Percentiles rank a stretch among this genome's conserved stretches.
Conservation (phyloP, 2,113 vertebrate species). For the Herpailurus yagouaroundi region DNA sequence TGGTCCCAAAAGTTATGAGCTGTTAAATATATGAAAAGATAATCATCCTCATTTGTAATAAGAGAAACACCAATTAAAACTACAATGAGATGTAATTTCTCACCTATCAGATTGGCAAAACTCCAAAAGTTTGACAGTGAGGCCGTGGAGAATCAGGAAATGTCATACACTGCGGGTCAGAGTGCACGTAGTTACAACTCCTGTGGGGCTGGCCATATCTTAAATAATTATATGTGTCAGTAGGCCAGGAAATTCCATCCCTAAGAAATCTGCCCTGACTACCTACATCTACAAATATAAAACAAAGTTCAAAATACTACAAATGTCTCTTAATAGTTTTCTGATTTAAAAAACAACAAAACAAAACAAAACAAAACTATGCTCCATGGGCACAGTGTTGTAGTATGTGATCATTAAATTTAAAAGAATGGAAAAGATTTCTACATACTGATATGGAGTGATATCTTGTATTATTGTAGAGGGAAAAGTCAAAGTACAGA, state of each 20-base stretch:
- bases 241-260: not conserved
- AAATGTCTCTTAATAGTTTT: not conserved
- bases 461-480: not conserved
- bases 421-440: not conserved
- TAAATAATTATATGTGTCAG: not conserved
- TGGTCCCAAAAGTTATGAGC: not conserved
- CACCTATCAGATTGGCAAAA: not conserved
- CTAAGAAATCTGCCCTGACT: not conserved
- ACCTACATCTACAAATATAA: not conserved
- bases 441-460: not conserved
- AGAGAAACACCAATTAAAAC: slow-evolving; percentile 29
- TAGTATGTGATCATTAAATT: not conserved
- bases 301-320: not conserved
- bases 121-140: not conserved
- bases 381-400: not conserved
- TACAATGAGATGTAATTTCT: slow-evolving; percentile 2
- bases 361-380: not conserved
- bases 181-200: not conserved
- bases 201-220: not conserved
- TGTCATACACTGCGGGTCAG: not conserved
- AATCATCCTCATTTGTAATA: not conserved
- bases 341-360: not conserved
- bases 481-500: not conserved
- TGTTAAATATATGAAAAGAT: slow-evolving; percentile 4
- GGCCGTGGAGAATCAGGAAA: not conserved